Evolutionary conservation across 1,140 invertebrate genomes (phyloP).

Genomic region (Notospermus geniculatus): DNA sequence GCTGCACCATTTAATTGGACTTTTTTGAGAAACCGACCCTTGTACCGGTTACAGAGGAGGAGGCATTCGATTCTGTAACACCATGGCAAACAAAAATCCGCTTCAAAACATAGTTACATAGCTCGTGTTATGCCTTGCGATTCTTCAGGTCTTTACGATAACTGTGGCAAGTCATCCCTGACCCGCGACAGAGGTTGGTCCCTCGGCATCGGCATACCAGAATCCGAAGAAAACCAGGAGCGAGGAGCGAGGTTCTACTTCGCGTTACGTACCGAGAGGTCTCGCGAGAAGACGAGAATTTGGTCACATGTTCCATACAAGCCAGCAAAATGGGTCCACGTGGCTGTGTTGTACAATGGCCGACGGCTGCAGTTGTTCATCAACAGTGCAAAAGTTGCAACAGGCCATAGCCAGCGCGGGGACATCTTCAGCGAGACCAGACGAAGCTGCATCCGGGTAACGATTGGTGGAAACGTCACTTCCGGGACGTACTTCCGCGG

Average conservation of each 20-base stretch:
- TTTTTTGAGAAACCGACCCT: no score
- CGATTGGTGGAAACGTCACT: conserved; percentile 23
- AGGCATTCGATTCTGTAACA: no score
- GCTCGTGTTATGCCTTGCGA: no score
- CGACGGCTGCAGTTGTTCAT: conserved; percentile 26
- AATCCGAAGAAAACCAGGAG: conserved; percentile 7
- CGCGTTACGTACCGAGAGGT: conserved; percentile 27
- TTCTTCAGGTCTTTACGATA: conserved; percentile 28
- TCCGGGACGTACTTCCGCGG: conserved; percentile 15
- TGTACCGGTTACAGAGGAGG: no score
- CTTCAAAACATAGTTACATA: no score
- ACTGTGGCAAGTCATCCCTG: conserved; percentile 19
- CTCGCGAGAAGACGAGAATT: conserved; percentile 11
- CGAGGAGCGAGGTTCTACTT: conserved; percentile 22
- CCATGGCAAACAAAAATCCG: no score
- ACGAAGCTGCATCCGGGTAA: conserved; percentile 24
- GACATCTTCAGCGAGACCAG: conserved; percentile 22
- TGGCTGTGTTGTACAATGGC: conserved; percentile 27
- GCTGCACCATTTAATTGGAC: no score
- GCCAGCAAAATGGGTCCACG: conserved; percentile 25
- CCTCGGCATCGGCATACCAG: conserved; percentile 26
- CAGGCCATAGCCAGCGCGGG: conserved; percentile 22
- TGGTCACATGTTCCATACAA: conserved; percentile 20
- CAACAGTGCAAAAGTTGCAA: conserved; percentile 26
- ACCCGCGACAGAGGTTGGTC: conserved; percentile 15